Base-by-base conservation (phyloP, 2,113 vertebrate genomes). In the Miniopterus natalensis region DNA sequence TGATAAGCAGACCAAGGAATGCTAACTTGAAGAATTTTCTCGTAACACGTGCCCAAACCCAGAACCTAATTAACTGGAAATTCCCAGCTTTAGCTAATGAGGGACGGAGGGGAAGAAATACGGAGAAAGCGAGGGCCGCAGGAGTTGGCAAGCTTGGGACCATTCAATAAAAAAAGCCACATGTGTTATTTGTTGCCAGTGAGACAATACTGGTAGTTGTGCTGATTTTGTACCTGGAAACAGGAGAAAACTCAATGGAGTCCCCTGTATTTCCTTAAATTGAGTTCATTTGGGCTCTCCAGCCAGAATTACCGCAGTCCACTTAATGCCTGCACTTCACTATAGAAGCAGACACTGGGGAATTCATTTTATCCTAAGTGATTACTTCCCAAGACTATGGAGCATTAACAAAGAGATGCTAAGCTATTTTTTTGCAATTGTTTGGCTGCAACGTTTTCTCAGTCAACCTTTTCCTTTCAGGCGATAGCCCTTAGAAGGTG, bases 281-380 rank as follows among this genome's bases (percentile, higher is more conserved):
- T 68, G 15, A 61, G 74, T 96, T 94, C 27, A 75, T 74, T 90
- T 93, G 59, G 2, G 21, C 51, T 81, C 0, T 6, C 10, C 5
- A 88, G 40, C 92, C 25, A 90, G 90, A 84, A 75, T 55, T 4
- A 36, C 88, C 36, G 90, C 3, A 21, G 4, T 49, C 83, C 2
- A 6, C 14, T 85, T 92, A 66, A 59, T 75, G 2, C 81, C 63
- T 91, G 6, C 17, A 45, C 57, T 85, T 55, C 14, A 80, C 20
- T 84, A 13, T 27, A 65, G 18, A 84, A 75, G 31, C 27, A 29
- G 29, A 8, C 13, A 78, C 55, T 74, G 6, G 6, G 42, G 27
- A 73, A 68, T 90, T 90, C 68, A 84, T 80, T 70, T 79, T 74
- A 68, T 85, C n/a, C 7, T 66, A 77, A 45, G 36, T 79, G 73